A percentile compares a stretch with the other conserved stretches of the same genome.
phyloP scores from a whole-genome alignment of 2,888 invertebrate genomes.

The Lithosia quadra region DNA sequence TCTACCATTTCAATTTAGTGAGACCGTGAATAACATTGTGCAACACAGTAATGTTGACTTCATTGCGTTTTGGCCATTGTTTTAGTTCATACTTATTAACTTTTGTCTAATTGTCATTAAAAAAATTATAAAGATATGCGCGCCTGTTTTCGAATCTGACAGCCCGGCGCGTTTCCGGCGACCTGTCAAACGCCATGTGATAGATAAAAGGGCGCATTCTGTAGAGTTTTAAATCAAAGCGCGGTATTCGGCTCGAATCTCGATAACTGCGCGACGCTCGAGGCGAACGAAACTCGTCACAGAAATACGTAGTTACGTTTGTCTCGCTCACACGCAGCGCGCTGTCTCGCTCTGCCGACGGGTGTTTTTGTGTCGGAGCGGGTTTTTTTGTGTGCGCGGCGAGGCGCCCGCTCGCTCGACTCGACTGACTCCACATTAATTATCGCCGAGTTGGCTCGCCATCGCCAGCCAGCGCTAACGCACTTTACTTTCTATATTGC shows the following conservation, averaged over 20 bases:
- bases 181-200: slow-evolving; percentile 87
- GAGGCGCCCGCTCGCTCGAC: slow-evolving; percentile 78
- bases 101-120: slow-evolving; percentile 34
- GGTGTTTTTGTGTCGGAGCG: slow-evolving; percentile 86
- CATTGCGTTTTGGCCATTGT: slow-evolving; percentile 41
- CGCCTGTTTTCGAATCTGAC: slow-evolving; percentile 84
- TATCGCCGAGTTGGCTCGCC: slow-evolving; percentile 80
- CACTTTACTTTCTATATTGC: slow-evolving; percentile 84
- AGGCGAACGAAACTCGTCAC: slow-evolving; percentile 82
- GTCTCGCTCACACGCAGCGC: slow-evolving; percentile 69
- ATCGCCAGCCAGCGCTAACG: slow-evolving; percentile 72
- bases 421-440: slow-evolving; percentile 83
- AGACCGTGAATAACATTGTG: slow-evolving; percentile 40
- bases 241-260: slow-evolving; percentile 79
- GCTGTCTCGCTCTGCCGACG: slow-evolving; percentile 74
- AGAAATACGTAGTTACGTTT: slow-evolving; percentile 78
- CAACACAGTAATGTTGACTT: slow-evolving; percentile 52
- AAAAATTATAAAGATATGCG: slow-evolving; percentile 64
- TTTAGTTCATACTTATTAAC: slow-evolving; percentile 34
- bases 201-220: slow-evolving; percentile 86
- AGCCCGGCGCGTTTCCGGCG: slow-evolving; percentile 81
- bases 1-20: slow-evolving; percentile 10
- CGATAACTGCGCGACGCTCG: slow-evolving; percentile 81
- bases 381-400: slow-evolving; percentile 81
- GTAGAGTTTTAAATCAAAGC: slow-evolving; percentile 85